Conservation (phyloP, 37 sponge, comb jelly and placozoan genomes). For the Amphimedon queenslandica region DNA sequence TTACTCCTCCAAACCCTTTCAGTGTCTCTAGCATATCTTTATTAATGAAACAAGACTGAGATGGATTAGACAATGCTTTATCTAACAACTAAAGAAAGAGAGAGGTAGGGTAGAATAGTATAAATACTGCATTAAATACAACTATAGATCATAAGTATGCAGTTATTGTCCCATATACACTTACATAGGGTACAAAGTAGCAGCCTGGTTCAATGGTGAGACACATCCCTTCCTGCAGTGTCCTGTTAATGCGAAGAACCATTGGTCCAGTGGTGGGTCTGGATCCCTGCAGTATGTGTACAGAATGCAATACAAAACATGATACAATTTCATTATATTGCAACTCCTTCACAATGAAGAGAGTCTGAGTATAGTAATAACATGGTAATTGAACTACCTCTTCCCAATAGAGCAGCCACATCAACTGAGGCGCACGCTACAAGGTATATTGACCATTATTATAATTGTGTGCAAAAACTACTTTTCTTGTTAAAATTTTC, state of each 20-base stretch:
- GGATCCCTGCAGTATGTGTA: slow-evolving; percentile 52
- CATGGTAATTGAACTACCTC: too few relatives aligned
- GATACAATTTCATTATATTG: neutral
- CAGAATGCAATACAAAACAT: neutral
- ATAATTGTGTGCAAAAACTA: too few relatives aligned
- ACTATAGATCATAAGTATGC: too few relatives aligned
- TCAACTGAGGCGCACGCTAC: too few relatives aligned
- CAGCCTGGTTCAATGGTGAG: slow-evolving; percentile 96
- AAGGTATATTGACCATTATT: too few relatives aligned
- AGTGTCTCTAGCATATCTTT: slow-evolving; percentile 63
- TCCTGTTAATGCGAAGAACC: slow-evolving; percentile 78
- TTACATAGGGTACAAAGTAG: slow-evolving; percentile 89
- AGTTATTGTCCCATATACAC: too few relatives aligned
- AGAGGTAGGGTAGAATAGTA: neutral
- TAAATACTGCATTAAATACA: slow-evolving; percentile 77
- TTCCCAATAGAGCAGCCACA: too few relatives aligned
- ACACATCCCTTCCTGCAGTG: slow-evolving; percentile 93
- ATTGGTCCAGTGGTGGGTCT: slow-evolving; percentile 61
- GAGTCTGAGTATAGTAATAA: too few relatives aligned
- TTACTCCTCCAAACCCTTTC: slow-evolving; percentile 87
- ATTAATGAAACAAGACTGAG: slow-evolving; percentile 81
- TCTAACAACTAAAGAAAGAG: slow-evolving; percentile 65
- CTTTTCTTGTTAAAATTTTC: too few relatives aligned
- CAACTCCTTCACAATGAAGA: too few relatives aligned
- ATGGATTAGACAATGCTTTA: slow-evolving; percentile 66